Percentiles rank a stretch among this genome's conserved stretches.
Evolutionary conservation across 1,140 invertebrate genomes (phyloP).

Genomic region (Nasonia longicornis): DNA sequence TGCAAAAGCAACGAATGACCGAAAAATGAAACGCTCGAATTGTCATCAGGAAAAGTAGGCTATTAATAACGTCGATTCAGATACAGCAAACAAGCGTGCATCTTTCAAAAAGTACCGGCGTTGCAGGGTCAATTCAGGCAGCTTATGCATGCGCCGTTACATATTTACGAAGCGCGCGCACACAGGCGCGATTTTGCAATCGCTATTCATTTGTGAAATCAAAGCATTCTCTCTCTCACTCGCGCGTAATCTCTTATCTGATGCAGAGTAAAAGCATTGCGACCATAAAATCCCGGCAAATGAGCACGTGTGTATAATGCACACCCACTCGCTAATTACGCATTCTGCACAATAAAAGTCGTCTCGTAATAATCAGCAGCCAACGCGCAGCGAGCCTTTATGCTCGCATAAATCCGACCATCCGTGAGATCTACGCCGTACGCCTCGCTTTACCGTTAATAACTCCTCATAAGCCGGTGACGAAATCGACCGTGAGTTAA

Average conservation of each 20-base stretch:
- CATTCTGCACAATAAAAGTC: slow-evolving; percentile 10
- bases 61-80: too few relatives aligned
- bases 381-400: neutral
- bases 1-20: too few relatives aligned
- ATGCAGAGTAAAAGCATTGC: neutral
- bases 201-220: neutral
- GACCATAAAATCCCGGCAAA: neutral
- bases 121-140: too few relatives aligned
- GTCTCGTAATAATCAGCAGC: neutral
- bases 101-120: too few relatives aligned
- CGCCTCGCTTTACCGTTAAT: neutral
- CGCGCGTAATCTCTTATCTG: neutral
- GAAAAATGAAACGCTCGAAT: too few relatives aligned
- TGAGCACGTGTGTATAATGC: neutral
- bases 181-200: neutral
- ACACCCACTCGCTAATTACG: neutral
- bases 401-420: neutral
- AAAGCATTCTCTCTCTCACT: neutral
- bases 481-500: slow-evolving; percentile 1
- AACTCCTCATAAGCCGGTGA: neutral
- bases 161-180: neutral
- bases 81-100: too few relatives aligned
- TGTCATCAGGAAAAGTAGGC: too few relatives aligned
- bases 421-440: neutral
- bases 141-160: too few relatives aligned